Percentiles rank a stretch among this genome's conserved stretches.
phyloP scores from a whole-genome alignment of 2,888 invertebrate genomes.

The Petrolisthes cinctipes region DNA sequence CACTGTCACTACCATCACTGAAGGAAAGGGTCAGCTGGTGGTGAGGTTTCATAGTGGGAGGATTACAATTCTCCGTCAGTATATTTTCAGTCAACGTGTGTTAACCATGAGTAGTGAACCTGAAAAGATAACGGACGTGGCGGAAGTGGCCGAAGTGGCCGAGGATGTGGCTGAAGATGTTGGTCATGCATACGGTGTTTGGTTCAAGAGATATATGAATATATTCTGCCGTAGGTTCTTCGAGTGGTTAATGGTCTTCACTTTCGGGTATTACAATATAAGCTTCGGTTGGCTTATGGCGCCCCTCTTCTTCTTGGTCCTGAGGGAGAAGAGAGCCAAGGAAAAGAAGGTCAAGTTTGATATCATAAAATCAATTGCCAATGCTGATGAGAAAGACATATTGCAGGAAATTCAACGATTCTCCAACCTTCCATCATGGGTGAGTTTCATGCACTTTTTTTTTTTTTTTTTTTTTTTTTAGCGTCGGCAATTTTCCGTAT shows the following conservation, averaged over 20 bases:
- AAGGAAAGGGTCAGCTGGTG: too few relatives aligned
- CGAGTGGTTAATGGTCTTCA: slow-evolving; percentile 59
- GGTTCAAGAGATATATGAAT: slow-evolving; percentile 60
- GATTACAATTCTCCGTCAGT: too few relatives aligned
- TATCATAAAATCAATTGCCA: slow-evolving; percentile 61
- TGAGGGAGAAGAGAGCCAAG: slow-evolving; percentile 62
- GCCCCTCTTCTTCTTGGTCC: slow-evolving; percentile 63
- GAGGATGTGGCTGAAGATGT: slow-evolving; percentile 42
- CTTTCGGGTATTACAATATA: slow-evolving; percentile 59
- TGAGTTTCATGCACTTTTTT: slow-evolving; percentile 30
- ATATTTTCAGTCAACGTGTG: too few relatives aligned
- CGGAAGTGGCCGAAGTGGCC: slow-evolving; percentile 14
- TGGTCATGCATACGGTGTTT: slow-evolving; percentile 48
- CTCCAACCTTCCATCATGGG: slow-evolving; percentile 64
- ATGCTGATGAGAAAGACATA: slow-evolving; percentile 63
- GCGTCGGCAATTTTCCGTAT: neutral
- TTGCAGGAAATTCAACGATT: slow-evolving; percentile 62
- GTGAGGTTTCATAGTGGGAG: too few relatives aligned
- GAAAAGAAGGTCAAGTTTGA: slow-evolving; percentile 64
- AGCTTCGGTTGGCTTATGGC: slow-evolving; percentile 65
- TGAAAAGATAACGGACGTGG: neutral
- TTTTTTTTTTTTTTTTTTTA: neutral
- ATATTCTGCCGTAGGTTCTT: slow-evolving; percentile 50
- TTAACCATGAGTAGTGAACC: too few relatives aligned
- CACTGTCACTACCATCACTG: too few relatives aligned